Base-by-base conservation (phyloP, 2,888 invertebrate genomes). In the Drosophila hamatofila region DNA sequence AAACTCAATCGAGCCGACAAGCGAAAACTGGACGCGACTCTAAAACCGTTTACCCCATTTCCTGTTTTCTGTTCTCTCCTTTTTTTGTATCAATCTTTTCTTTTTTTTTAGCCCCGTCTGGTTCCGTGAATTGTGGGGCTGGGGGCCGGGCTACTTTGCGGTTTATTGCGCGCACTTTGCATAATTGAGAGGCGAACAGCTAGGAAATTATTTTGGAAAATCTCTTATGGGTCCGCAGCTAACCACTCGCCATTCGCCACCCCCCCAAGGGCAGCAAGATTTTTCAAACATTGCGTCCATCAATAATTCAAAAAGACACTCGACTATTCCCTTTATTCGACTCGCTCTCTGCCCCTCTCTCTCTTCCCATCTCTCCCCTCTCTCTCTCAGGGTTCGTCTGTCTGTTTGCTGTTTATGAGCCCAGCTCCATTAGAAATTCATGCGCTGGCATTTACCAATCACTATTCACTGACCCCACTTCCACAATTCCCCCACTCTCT, bases 81-180 rank as follows among this genome's bases (percentile, higher is more conserved):
- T 3, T 16, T 23, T 12, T 16, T 25, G 25, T 42, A 56, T 56
- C 56, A 56, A 42, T 30, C 12, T 42, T 30, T 30, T 41, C 9
- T n/a, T 39, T 39, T 42, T 42, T 42, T 39, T 18, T 23, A 14
- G 54, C 54, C 54, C 27, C 39, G 54, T 39, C 54, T 54, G 35
- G 39, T 14, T 27, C 12, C 16, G 37, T 0, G 41, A 39, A 46
- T 18, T 35, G 46, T 49, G 25, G 33, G 25, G 33, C 1, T 27
- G 37, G 23, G 2, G 11, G 7, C 27, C 27, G 63, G 60, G 82
- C 82, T 84, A 82, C 85, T 85, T 85, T 88, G 83, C 86, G 90
- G 83, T 86, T 90, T 83, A 80, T 88, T 87, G 78, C 80, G 82
- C 77, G 75, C 82, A 82, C 89, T 90, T 84, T 88, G 89, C 89